Percentiles rank a stretch among this genome's conserved stretches.
phyloP scores from a whole-genome alignment of 53 echinoderm and acorn worm species.

The Mesocentrotus franciscanus region DNA sequence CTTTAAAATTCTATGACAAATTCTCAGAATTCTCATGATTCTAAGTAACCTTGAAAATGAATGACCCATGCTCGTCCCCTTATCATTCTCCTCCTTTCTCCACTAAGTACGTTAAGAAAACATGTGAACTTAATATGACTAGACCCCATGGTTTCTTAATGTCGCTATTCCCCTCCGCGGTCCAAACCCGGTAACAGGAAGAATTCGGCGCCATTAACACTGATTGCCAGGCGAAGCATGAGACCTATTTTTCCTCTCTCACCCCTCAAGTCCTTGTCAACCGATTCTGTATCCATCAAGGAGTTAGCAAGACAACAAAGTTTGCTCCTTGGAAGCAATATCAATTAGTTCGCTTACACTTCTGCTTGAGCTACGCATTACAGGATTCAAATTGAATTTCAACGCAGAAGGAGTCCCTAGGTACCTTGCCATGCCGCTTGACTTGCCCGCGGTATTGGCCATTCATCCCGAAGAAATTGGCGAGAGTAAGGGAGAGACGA shows the following conservation, averaged over 20 bases:
- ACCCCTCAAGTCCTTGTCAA: conserved; percentile 11
- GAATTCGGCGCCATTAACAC: conserved; percentile 44
- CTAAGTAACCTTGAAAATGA: too few species aligned
- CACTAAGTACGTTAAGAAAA: not conserved
- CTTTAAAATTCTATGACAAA: too few species aligned
- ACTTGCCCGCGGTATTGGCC: conserved; percentile 48
- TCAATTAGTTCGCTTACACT: conserved; percentile 70
- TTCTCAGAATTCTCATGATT: too few species aligned
- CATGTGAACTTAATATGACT: conserved; percentile 2
- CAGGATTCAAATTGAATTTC: conserved; percentile 66
- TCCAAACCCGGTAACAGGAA: not conserved
- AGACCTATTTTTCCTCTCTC: conserved; percentile 19
- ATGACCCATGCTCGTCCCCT: not conserved
- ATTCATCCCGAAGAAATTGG: conserved; percentile 32
- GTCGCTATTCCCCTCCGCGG: not conserved
- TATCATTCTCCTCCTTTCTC: not conserved
- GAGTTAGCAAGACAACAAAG: conserved; percentile 35
- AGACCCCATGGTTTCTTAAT: conserved; percentile 23
- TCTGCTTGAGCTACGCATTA: conserved; percentile 55
- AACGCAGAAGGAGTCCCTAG: conserved; percentile 60
- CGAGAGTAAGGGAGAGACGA: not conserved
- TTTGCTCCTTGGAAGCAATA: conserved; percentile 55
- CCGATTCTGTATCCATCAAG: conserved; percentile 56
- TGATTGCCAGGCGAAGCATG: conserved; percentile 54
- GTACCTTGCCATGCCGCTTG: conserved; percentile 7